Base-by-base conservation (phyloP, 2,113 vertebrate genomes). In the Gobio gobio region DNA sequence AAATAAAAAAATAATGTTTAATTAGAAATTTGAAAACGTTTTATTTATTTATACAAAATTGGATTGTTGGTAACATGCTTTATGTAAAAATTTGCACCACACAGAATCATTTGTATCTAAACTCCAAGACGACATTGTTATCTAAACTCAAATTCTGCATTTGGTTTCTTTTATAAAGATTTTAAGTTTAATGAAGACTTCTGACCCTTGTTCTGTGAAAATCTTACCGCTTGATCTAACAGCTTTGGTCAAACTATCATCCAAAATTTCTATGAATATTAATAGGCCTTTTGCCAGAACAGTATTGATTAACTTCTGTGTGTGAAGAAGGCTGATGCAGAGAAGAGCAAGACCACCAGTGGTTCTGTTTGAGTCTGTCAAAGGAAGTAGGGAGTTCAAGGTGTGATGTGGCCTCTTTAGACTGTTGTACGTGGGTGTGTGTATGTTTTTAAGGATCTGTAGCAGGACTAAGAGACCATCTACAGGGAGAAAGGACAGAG, bases 291-390 rank as follows among this genome's bases (percentile, higher is more conserved):
- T 63, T 26, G n/a, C 78, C 58, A 47, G 58, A 63, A 64, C 14
- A 26, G 58, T 64, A 80, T 63, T 40, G 58, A 80, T 80, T 80
- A 63, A 63, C 78, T 80, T 29, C 40, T 29, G 22, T 16, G n/a
- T 79, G 78, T 80, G 20, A 80, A 80, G 40, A 63, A 26, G 56
- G n/a, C 22, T 63, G 58, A 63, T 24, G 43, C 40, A 20, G 78
- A 64, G 78, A 18, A 63, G 40, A 64, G 58, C 40, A 47, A 64
- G 78, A 47, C 36, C 58, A 47, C 78, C 58, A 64, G 14, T 63
- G 78, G 22, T 64, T 80, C 40, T 80, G 58, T 78, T 61, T 61
- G 36, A 78, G 77, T n/a, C 58, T 80, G 58, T 80, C 78, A 80
- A 80, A 63, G n/a, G 14, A 47, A 64, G 58, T 20, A 79, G 40